Evolutionary conservation across 2,797 vertebrate species (phyloP), one percentile per base, ranked within the genome.

Genomic region (Acrossocheilus wenchowensis): DNA sequence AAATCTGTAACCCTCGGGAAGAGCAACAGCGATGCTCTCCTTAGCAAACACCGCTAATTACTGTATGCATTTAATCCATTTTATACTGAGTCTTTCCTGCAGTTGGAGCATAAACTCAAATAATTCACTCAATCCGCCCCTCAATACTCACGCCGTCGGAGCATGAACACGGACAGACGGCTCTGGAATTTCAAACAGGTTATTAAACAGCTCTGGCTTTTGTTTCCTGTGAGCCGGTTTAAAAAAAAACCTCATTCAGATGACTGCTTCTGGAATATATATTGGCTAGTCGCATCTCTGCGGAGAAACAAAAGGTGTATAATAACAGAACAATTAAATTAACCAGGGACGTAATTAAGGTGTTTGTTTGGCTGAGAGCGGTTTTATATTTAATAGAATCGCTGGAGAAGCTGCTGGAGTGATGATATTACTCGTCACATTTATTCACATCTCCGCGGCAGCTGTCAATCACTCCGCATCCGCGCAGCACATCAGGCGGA

Each of bases 311-410:
- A 93, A 69, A 68, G 62, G 91, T 91, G 91, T 41, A 79, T 87
- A 90, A 93, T 94, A 95, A 94, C 93, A 90, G 91, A 92, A 93
- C 93, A 94, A 95, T 95, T 93, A 94, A 95, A 95, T 96, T 95
- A 95, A 92, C 95, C 89, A 90, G 95, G 95, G 95, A 95, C 91
- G 86, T 95, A 94, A 96, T 96, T 96, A 95, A 91, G 93, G 94
- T 94, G 94, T 95, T 94, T 95, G 94, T 94, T 95, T 94, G 94
- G 92, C 92, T 93, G 92, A 90, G 94, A 92, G 92, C 90, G 92
- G 91, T 94, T 93, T 94, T 93, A 93, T 95, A 94, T 95, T 95
- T 95, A 94, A 94, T 94, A 93, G 91, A 90, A 87, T 91, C 88
- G 88, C 93, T 92, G 94, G 89, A 91, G 91, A 93, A 91, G 93